These are phyloP conservation scores for Xylocampa areola DNA, from an alignment of 2,888 invertebrate genomes.

Conservation along the genomic window DNA sequence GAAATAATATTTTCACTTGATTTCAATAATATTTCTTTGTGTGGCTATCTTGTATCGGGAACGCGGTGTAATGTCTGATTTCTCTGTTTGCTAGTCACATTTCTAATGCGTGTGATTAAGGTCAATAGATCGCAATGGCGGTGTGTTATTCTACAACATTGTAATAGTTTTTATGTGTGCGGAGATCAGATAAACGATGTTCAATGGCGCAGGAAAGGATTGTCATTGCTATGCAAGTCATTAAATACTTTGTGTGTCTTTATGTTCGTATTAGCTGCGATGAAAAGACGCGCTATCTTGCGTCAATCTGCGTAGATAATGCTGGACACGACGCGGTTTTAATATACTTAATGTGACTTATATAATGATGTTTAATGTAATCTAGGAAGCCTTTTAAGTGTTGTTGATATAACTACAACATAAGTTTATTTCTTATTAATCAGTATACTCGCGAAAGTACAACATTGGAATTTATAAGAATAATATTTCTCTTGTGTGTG, in stretches of 20 bases:
- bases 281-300: constrained; percentile 20
- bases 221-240: constrained; percentile 39
- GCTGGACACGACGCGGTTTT: neutral
- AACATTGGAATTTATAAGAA: no score
- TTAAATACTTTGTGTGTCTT: constrained; percentile 37
- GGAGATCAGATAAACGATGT: constrained; percentile 49
- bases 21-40: constrained; percentile 68
- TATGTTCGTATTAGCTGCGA: constrained; percentile 18
- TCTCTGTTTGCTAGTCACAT: constrained; percentile 71
- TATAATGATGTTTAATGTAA: no score
- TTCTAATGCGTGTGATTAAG: constrained; percentile 77
- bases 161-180: constrained; percentile 50
- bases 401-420: no score
- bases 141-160: constrained; percentile 41
- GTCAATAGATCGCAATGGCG: constrained; percentile 66
- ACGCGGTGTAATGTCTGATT: constrained; percentile 63
- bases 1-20: constrained; percentile 69
- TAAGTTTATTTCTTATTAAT: no score
- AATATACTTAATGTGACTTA: neutral
- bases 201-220: constrained; percentile 38
- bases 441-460: no score
- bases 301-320: constrained; percentile 7
- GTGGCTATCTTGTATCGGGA: constrained; percentile 58
- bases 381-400: no score
- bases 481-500: no score